Evolutionary conservation across 2,888 invertebrate genomes (phyloP).

Genomic region (Brachyptera risi): DNA sequence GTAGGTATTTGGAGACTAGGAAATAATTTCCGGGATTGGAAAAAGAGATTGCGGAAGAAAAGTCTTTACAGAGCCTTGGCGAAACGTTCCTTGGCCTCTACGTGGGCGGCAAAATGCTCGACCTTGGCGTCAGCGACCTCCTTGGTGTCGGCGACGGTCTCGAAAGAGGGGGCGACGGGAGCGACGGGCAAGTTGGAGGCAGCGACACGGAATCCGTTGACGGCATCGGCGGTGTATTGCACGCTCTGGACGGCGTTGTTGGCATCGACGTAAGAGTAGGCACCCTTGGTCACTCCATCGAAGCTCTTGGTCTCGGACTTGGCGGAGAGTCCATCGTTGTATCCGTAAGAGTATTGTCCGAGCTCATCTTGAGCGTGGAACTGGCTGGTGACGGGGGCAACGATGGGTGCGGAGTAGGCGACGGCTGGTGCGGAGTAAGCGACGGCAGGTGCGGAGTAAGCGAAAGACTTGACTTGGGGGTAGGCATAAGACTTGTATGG

Average conservation of each 20-base stretch:
- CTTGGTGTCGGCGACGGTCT: slow-evolving; percentile 2
- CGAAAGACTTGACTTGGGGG: slow-evolving; percentile 1
- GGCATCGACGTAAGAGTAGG: slow-evolving; percentile 63
- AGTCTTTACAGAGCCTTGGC: slow-evolving; percentile 14
- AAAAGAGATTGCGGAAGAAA: background rate
- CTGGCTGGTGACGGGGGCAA: slow-evolving; percentile 40
- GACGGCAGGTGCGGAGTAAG: slow-evolving; percentile 19
- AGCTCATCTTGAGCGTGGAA: slow-evolving; percentile 58
- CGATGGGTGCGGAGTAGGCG: slow-evolving; percentile 28
- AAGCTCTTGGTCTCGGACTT: slow-evolving; percentile 52
- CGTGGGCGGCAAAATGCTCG: slow-evolving; percentile 18
- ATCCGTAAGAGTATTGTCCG: slow-evolving; percentile 58
- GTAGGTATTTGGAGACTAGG: too few relatives aligned
- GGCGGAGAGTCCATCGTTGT: slow-evolving; percentile 59
- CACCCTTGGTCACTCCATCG: slow-evolving; percentile 60
- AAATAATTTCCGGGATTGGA: too few relatives aligned
- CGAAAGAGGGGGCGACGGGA: slow-evolving; percentile 34
- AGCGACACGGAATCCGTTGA: slow-evolving; percentile 47
- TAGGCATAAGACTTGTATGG: background rate
- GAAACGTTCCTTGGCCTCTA: slow-evolving; percentile 6
- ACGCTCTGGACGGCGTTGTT: slow-evolving; percentile 45
- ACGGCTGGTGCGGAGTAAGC: background rate
- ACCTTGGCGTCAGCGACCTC: slow-evolving; percentile 12
- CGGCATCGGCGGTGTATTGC: slow-evolving; percentile 46
- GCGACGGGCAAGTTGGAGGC: slow-evolving; percentile 47